Evolutionary conservation across 1,140 invertebrate species (phyloP), one percentile per base, ranked within the genome.

Genomic region (Megalonaias nervosa): DNA sequence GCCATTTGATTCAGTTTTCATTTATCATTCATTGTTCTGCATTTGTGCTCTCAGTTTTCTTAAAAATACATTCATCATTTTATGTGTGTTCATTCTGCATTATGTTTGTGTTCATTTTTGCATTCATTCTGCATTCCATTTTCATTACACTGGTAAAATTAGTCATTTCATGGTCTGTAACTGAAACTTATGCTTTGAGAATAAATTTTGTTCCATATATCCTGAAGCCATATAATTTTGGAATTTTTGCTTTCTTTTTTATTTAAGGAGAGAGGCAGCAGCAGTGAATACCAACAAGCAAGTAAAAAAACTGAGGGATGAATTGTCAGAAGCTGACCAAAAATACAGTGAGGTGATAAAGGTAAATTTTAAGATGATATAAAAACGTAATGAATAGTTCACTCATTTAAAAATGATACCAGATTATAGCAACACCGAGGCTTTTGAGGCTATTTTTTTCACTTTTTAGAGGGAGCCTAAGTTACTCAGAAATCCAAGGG

Each of bases 281-380:
- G 81, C 86, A 21, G 88, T 89, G 1, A 88, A 88, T 80, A 71
- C 86, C 1, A 89, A 89, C 72, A 71, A 86, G 26, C 82, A 83
- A 67, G 88, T 89, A 0, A 81, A 72, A 56, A 86, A 81, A 67
- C 67, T 89, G 61, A 75, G 80, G 60, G 85, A 85, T 16, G 86
- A 87, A 16, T 64, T 87, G 13, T 65, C 80, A 15, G 81, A 83
- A 17, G 80, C 85, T 16, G 78, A 84, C 14, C 58, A 61, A 9
- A 80, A 78, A 23, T 79, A 84, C 67, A 76, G 71, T 38, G 86
- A 88, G 62, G 77, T 86, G 48, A 48, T 82, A n/a, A 87, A 86
- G 84, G 88, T 88, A 81, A 72, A 48, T 48, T 48, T 48, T 48
- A 6, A 48, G 38, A 6, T 48, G 6, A 11, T 48, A 48, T 48